Evolutionary conservation across 2,113 vertebrate genomes (phyloP), one percentile per base, ranked within the genome.

Genomic region (Anser cygnoides): DNA sequence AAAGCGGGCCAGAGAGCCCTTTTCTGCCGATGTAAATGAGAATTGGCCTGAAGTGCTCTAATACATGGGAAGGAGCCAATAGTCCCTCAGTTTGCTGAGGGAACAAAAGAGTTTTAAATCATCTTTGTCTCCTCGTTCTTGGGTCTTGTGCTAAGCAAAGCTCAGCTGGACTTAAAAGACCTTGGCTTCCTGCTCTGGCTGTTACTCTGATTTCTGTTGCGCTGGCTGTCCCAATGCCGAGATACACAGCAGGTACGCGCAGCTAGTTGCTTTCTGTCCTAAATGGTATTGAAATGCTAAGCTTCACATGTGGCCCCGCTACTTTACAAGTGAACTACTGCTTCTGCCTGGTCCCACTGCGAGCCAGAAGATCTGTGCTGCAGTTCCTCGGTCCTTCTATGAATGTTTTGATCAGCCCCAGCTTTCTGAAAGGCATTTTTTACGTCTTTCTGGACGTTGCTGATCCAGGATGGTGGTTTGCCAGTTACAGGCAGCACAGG

Each of bases 21-120:
- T 92, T 82, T 84, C 89, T 92, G 86, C 62, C 91, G 73, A 85
- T 89, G 66, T 39, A 87, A 96, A 96, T 91, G 74, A 85, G 66
- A 95, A 76, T 70, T 80, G 92, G 67, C 82, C 81, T 95, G 55
- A 90, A 95, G 41, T 77, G 58, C 79, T 93, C 59, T 90, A 83
- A 62, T 43, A 33, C 0, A 0, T 90, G 75, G 29, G 80, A 80
- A 85, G 46, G n/a, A 91, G 78, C 90, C 87, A 96, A 85, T 4
- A 95, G 59, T 58, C 67, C 58, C 58, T 68, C 54, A 31, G 66
- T 79, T 87, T 79, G 77, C 58, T 84, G 58, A 89, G 29, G 41
- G 31, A 96, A 76, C 57, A 82, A 68, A 72, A 94, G 83, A 78
- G 39, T 79, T 96, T 95, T 81, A 92, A 87, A 90, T 92, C 62